Evolutionary conservation across 2,113 vertebrate species (phyloP).

Genomic region (Phalacrocorax brasilianus): DNA sequence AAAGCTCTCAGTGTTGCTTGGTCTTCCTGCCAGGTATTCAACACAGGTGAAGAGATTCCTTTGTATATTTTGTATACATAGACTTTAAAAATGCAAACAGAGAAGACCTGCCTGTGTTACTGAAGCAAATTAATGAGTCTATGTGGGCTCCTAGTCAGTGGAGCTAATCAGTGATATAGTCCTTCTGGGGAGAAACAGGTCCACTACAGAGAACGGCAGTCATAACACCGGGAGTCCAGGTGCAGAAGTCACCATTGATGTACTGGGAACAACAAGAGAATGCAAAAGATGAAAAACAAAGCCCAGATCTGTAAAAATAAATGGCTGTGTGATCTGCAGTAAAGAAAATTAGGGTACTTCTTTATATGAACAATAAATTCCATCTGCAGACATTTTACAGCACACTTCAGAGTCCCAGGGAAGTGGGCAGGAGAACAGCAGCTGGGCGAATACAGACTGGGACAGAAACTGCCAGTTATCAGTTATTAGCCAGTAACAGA

Average conservation of each 20-base stretch:
- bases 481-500: neutral
- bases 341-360: neutral
- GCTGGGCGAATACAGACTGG: neutral
- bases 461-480: neutral
- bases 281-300: neutral
- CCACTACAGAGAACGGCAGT: neutral
- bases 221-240: fast-evolving
- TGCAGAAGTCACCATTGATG: neutral
- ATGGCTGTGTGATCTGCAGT: neutral
- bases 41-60: neutral
- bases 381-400: neutral
- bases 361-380: neutral
- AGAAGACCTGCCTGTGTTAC: neutral
- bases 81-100: neutral
- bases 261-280: neutral
- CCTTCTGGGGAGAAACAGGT: neutral
- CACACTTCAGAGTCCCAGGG: neutral
- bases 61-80: neutral
- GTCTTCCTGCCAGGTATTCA: neutral
- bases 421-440: neutral
- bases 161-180: neutral
- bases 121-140: neutral
- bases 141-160: neutral
- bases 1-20: neutral
- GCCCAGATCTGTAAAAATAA: neutral